Evolutionary conservation across 2,797 vertebrate genomes (phyloP).

Genomic region (Fistularia commersonii): DNA sequence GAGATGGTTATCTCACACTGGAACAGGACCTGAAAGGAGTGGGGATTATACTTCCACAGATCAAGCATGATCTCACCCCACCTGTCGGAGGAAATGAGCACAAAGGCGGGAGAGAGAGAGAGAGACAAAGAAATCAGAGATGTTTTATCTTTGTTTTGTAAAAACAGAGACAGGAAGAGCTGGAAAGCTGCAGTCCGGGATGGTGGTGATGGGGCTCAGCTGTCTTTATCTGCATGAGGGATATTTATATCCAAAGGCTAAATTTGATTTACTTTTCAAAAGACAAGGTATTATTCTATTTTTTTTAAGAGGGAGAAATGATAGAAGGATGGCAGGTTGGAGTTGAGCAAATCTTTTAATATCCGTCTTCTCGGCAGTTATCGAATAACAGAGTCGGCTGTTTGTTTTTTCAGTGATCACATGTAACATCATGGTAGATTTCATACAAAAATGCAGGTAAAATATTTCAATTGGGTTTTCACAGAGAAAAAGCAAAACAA

Average conservation of each 20-base stretch:
- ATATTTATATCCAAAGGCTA: conserved; percentile 36
- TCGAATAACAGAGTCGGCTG: too few relatives aligned
- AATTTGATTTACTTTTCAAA: conserved; percentile 62
- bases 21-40: conserved; percentile 12
- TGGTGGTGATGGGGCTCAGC: conserved; percentile 12
- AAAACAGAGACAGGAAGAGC: conserved; percentile 44
- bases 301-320: neutral
- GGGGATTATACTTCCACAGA: conserved; percentile 18
- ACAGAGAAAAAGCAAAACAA: too few relatives aligned
- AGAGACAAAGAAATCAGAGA: conserved; percentile 13
- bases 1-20: too few relatives aligned
- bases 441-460: too few relatives aligned
- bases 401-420: too few relatives aligned
- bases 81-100: conserved; percentile 30
- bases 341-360: too few relatives aligned
- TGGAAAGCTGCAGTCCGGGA: conserved; percentile 19
- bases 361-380: too few relatives aligned
- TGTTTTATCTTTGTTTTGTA: conserved; percentile 40
- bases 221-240: conserved; percentile 30
- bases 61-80: conserved; percentile 39
- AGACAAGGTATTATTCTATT: conserved; percentile 16
- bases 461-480: too few relatives aligned
- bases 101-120: conserved; percentile 49
- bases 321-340: too few relatives aligned
- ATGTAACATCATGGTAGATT: too few relatives aligned